Base-by-base conservation (phyloP, 2,113 vertebrate species). In the Trogon surrucura region DNA sequence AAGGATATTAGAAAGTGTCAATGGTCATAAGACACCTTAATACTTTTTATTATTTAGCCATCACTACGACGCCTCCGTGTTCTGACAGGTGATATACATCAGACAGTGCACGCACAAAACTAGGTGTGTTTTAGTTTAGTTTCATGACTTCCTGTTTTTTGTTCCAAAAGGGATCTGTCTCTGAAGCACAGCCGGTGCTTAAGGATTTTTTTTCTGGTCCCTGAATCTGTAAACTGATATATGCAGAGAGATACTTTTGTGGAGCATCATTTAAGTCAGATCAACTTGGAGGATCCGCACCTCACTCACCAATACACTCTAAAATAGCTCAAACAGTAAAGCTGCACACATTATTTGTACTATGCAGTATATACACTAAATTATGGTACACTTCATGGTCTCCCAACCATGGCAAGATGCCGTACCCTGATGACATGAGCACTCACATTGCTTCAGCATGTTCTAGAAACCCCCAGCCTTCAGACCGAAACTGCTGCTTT, bases 71-170 rank as follows among this genome's bases (percentile, higher is more conserved):
- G 5, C n/a, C 57, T 70, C 41, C 27, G 74, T n/a, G 29, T 38
- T 62, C 71, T 86, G 48, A 70, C 36, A 27, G 62, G 62, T 69
- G 66, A 91, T 16, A 65, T 5, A 25, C 21, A 79, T 53, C 48
- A 85, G 44, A 62, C 3, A 2, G 26, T 13, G 3, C 16, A 54
- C 0, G 0, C 44, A 34, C 69, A 85, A 21, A n/a, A 16, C 26
- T 12, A 62, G 34, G 3, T 25, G 45, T 47, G 36, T 44, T 95
- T 88, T 8, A 65, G 22, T 56, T 91, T 48, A 30, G 45, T 45
- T 93, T 86, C 60, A 80, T 70, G 64, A 26, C 38, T 56, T 60
- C 51, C 62, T 4, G 1, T 3, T 6, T 61, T 87, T 77, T 65
- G 32, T 64, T 91, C 34, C 65, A 87, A 61, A 91, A 75, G 86